Conservation (phyloP, 2,888 invertebrate genomes). For the Rhingia rostrata region DNA sequence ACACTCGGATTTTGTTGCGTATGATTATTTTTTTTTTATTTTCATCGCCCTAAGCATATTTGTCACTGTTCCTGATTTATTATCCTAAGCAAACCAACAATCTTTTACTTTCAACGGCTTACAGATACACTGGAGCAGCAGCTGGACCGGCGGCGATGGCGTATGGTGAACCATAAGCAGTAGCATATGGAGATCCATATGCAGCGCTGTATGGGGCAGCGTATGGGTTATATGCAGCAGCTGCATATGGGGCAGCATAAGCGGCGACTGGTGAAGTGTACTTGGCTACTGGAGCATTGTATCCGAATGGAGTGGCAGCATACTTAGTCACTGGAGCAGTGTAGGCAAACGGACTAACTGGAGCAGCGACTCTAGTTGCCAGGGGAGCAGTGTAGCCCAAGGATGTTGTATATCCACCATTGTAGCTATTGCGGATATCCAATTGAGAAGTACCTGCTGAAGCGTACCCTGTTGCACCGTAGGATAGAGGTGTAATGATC, state of each 20-base stretch:
- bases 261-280: constrained; percentile 51
- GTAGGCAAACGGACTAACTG: constrained; percentile 29
- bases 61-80: not conserved
- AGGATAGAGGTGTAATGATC: constrained; percentile 79
- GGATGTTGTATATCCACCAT: constrained; percentile 80
- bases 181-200: too few relatives aligned
- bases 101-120: not conserved
- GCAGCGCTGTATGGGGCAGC: constrained; percentile 59
- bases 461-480: constrained; percentile 82
- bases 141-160: constrained; percentile 75
- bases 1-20: too few relatives aligned
- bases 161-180: constrained; percentile 21
- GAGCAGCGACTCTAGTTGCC: constrained; percentile 78
- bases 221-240: constrained; percentile 73
- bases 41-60: too few relatives aligned
- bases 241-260: constrained; percentile 66
- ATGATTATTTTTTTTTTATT: too few relatives aligned
- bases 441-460: constrained; percentile 80
- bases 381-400: constrained; percentile 78
- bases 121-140: constrained; percentile 72
- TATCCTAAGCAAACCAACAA: not conserved
- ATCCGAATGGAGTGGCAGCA: constrained; percentile 52
- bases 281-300: constrained; percentile 27
- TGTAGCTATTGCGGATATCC: constrained; percentile 80
- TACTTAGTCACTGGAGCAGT: constrained; percentile 57